Percentiles rank a stretch among this genome's conserved stretches.
These are phyloP conservation scores for Monopis laevigella DNA, from an alignment of 2,888 invertebrate species.

Conservation along the genomic window DNA sequence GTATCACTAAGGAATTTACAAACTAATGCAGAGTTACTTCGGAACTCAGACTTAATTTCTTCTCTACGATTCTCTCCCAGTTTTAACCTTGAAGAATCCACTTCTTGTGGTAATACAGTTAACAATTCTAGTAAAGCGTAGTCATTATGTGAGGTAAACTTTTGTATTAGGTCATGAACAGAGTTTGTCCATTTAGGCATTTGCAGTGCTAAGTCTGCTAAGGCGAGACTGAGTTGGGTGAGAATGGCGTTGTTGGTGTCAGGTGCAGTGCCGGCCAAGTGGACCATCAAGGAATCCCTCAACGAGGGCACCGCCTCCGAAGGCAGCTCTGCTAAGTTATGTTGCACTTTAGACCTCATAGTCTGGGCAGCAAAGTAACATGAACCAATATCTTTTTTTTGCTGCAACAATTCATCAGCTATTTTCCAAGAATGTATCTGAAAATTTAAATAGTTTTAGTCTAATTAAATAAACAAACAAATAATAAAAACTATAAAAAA, in stretches of 20 bases:
- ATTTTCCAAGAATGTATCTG: constrained; percentile 98
- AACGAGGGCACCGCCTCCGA: constrained; percentile 83
- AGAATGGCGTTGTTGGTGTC: constrained; percentile 86
- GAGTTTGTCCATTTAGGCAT: constrained; percentile 95
- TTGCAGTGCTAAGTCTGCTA: constrained; percentile 93
- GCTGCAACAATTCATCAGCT: constrained; percentile 91
- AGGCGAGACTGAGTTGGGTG: constrained; percentile 90
- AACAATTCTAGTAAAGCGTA: constrained; percentile 92
- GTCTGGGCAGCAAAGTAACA: constrained; percentile 99
- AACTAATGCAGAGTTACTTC: constrained; percentile 78
- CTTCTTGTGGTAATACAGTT: constrained; percentile 95
- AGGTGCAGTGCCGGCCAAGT: constrained; percentile 82
- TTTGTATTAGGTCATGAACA: constrained; percentile 82
- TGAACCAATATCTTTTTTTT: constrained; percentile 88
- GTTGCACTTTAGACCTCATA: constrained; percentile 94
- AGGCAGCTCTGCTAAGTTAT: constrained; percentile 92
- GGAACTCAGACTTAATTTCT: constrained; percentile 83
- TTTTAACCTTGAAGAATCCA: constrained; percentile 80
- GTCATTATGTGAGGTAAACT: constrained; percentile 75
- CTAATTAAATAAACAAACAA: too few species aligned
- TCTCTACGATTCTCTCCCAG: constrained; percentile 92
- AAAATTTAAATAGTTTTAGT: constrained; percentile 24
- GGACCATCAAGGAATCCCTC: constrained; percentile 89
- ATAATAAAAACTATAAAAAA: too few species aligned
- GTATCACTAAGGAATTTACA: constrained; percentile 83